Evolutionary conservation across 2,888 invertebrate genomes (phyloP), one percentile per base, ranked within the genome.

Genomic region (Macrostomum cliftonense): DNA sequence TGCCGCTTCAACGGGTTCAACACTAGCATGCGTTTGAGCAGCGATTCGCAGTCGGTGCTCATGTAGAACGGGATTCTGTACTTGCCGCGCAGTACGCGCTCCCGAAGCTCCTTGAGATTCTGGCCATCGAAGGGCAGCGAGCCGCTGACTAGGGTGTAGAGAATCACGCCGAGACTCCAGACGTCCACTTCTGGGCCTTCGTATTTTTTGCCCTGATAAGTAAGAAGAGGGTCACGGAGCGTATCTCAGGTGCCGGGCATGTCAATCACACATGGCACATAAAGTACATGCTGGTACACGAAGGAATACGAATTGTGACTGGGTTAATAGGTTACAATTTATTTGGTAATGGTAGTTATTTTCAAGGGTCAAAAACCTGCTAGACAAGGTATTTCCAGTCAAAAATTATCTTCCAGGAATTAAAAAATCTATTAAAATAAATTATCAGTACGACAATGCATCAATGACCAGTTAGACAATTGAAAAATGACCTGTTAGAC

Each of bases 21-120:
- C 64, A 97, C 95, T 67, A 99, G 79, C 77, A 99, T 97, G 77
- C 97, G 95, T 77, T 95, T 95, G 64, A 97, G 78, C 62, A 97
- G 79, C 74, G 89, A 91, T 77, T 97, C 97, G 76, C 97, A 97
- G 77, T 97, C 97, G 59, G 95, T 97, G 57, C 95, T 95, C 97
- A 97, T 99, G 78, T 99, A 99, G 78, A 97, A 97, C 53, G 97
- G 97, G 75, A 97, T 97, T 74, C 97, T 82, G 75, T 97, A 97
- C 75, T 99, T 99, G 61, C 97, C 97, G 61, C 95, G 77, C 61
- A 99, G 78, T 59, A 97, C 97, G 58, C 97, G 76, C 74, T 99
- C 97, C 61, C 97, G 74, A 53, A 97, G 77, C 68, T 97, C 97
- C 73, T 73, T 61, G 37, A 97, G 77, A 65, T 97, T 99, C 69